Evolutionary conservation across 2,797 vertebrate genomes (phyloP).

Genomic region (Syngnathus acus): DNA sequence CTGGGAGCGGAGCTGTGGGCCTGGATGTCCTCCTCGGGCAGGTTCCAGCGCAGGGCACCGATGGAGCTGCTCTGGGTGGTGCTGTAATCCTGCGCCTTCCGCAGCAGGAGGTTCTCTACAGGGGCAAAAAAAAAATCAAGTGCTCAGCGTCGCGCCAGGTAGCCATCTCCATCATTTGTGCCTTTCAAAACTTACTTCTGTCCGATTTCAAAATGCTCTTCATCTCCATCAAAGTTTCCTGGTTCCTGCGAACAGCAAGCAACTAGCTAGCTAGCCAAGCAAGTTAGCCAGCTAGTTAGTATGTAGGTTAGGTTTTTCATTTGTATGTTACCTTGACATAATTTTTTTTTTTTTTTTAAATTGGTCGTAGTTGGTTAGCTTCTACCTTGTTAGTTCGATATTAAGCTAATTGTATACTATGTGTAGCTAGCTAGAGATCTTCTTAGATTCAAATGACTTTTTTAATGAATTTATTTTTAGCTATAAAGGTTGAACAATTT

Average conservation of each 20-base stretch:
- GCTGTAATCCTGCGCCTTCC: slow-evolving; percentile 21
- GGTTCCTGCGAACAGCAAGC: slow-evolving; percentile 12
- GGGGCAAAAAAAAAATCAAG: not conserved
- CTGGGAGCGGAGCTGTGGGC: slow-evolving; percentile 64
- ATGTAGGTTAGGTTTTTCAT: too few species aligned
- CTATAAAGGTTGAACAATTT: too few species aligned
- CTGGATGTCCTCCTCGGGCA: slow-evolving; percentile 50
- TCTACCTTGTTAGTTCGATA: too few species aligned
- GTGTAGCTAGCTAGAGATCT: too few species aligned
- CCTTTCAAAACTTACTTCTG: slow-evolving; percentile 43
- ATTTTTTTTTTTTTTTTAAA: too few species aligned
- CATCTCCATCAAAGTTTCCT: slow-evolving; percentile 32
- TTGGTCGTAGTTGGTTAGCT: too few species aligned
- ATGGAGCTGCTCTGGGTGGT: slow-evolving; percentile 63
- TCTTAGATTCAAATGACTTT: not conserved
- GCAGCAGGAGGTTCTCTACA: slow-evolving; percentile 18
- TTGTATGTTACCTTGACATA: too few species aligned
- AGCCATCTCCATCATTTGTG: not conserved
- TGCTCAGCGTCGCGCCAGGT: not conserved
- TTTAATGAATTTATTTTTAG: too few species aligned
- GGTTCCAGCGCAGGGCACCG: slow-evolving; percentile 59
- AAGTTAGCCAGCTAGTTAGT: too few species aligned
- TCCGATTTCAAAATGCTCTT: slow-evolving; percentile 64
- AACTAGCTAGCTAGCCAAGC: not conserved
- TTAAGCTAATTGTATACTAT: too few species aligned